Percentiles rank a stretch among this genome's conserved stretches.
These are phyloP conservation scores for Aldrovandia affinis DNA, from an alignment of 2,797 vertebrate genomes.

Conservation along the genomic window DNA sequence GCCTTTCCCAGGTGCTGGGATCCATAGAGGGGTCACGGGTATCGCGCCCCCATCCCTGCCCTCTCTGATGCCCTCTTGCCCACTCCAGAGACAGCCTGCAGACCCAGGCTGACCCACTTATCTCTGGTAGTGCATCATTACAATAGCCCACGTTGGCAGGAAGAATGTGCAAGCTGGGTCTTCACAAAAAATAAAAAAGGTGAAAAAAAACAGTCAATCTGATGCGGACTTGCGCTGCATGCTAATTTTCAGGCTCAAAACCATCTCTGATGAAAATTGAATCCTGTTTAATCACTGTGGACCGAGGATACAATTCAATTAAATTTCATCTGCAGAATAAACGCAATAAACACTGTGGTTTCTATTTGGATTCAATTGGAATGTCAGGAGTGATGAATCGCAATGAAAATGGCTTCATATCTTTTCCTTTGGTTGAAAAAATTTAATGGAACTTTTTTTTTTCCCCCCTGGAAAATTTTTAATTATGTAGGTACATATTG, in stretches of 20 bases:
- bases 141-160: not conserved
- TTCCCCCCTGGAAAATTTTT: slow-evolving; percentile 58
- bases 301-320: slow-evolving; percentile 66
- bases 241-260: slow-evolving; percentile 48
- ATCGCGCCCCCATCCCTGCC: slow-evolving; percentile 41
- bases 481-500: slow-evolving; percentile 64
- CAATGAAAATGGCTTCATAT: slow-evolving; percentile 60
- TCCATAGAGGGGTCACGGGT: slow-evolving; percentile 30
- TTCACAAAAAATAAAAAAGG: not conserved
- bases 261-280: slow-evolving; percentile 58
- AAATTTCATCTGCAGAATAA: slow-evolving; percentile 61
- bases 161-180: not conserved
- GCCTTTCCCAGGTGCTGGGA: slow-evolving; percentile 47
- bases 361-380: slow-evolving; percentile 64
- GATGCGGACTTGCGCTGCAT: not conserved
- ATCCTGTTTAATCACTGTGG: slow-evolving; percentile 63
- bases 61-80: slow-evolving; percentile 40
- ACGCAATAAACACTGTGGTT: slow-evolving; percentile 55
- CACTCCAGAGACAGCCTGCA: slow-evolving; percentile 11
- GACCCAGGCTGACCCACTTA: slow-evolving; percentile 6
- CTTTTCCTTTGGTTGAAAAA: slow-evolving; percentile 59
- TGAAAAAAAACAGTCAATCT: slow-evolving; percentile 24
- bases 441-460: slow-evolving; percentile 61
- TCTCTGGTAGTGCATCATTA: slow-evolving; percentile 5
- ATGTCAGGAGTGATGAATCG: slow-evolving; percentile 65